Conservation (phyloP, 2,113 vertebrate genomes). For the Dendropsophus ebraccatus region DNA sequence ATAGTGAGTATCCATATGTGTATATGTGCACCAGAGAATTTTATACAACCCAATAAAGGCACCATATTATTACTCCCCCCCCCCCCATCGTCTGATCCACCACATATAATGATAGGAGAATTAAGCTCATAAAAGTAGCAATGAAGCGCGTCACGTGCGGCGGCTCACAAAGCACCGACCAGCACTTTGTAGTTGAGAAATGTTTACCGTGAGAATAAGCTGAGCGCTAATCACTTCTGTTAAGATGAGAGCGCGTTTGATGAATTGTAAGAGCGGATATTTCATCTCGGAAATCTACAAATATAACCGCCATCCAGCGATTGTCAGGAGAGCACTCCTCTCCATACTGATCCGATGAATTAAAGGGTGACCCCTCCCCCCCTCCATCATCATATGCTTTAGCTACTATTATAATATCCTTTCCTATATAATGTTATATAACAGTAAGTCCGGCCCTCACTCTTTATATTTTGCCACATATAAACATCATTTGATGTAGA, state of each 20-base stretch:
- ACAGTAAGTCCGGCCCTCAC: too few species aligned
- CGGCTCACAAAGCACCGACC: neutral
- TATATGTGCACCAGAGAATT: too few species aligned
- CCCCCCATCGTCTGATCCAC: too few species aligned
- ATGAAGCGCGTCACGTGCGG: neutral
- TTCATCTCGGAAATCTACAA: slow-evolving; percentile 23
- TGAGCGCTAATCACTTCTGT: slow-evolving; percentile 37
- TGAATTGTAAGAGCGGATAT: slow-evolving; percentile 14
- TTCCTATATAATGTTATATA: too few species aligned
- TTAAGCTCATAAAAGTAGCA: neutral
- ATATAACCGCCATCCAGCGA: neutral
- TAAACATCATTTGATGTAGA: too few species aligned
- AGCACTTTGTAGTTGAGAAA: neutral
- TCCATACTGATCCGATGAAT: slow-evolving; percentile 19
- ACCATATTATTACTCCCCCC: too few species aligned
- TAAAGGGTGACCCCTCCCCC: slow-evolving; percentile 1
- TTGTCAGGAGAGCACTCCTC: slow-evolving; percentile 4
- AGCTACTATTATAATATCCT: too few species aligned
- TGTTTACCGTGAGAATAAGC: slow-evolving; percentile 19
- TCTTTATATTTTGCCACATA: too few species aligned
- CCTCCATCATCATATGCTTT: neutral
- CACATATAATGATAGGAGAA: neutral
- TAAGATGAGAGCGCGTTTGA: slow-evolving; percentile 35
- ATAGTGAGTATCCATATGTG: too few species aligned
- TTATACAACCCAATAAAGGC: too few species aligned